Evolutionary conservation across 2,888 invertebrate genomes (phyloP).

Genomic region (Dermolepida albohirtum): DNA sequence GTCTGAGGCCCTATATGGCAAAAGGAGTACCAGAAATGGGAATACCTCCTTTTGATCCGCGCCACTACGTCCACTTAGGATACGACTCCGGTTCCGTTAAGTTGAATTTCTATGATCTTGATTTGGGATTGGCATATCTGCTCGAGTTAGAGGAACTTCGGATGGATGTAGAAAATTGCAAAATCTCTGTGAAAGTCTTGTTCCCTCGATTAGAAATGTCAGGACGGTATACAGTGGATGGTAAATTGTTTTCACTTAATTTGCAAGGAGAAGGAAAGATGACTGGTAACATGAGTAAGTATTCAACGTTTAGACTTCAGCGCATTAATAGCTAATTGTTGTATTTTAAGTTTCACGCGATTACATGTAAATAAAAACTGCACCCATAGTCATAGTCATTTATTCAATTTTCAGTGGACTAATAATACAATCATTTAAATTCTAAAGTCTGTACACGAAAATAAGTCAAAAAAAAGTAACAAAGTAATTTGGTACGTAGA

Average conservation of each 20-base stretch:
- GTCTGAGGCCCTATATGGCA: constrained; percentile 61
- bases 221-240: constrained; percentile 63
- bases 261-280: constrained; percentile 64
- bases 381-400: no score
- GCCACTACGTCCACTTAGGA: constrained; percentile 61
- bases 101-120: constrained; percentile 51
- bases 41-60: constrained; percentile 65
- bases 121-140: constrained; percentile 66
- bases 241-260: constrained; percentile 64
- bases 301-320: constrained; percentile 5
- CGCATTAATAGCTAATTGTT: no score
- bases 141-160: constrained; percentile 58
- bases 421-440: no score
- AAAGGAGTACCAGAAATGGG: constrained; percentile 63
- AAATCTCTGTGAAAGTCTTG: constrained; percentile 59
- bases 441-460: no score
- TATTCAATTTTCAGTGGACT: no score
- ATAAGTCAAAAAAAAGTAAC: no score
- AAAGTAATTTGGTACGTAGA: no score
- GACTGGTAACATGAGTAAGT: constrained; percentile 67
- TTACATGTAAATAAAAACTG: no score
- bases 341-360: no score
- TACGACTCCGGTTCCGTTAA: constrained; percentile 51
- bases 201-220: constrained; percentile 57
- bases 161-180: constrained; percentile 60